Evolutionary conservation across 2,888 invertebrate genomes (phyloP).

Genomic region (Nasonia oneida): DNA sequence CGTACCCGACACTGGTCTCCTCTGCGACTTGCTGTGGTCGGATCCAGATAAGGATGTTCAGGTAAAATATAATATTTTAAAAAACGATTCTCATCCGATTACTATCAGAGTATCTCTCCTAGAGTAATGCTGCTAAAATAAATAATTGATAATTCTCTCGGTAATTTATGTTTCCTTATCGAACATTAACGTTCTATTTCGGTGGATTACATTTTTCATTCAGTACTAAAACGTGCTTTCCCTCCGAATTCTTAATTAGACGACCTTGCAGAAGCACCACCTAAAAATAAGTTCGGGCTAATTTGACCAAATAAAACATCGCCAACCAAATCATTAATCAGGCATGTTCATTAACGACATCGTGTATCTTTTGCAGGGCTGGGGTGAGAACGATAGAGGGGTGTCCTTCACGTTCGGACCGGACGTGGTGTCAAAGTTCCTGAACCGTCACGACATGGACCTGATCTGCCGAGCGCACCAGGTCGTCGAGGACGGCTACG

Average conservation of each 20-base stretch:
- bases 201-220: background rate
- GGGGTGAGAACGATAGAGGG: constrained; percentile 99
- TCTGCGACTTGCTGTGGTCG: constrained; percentile 98
- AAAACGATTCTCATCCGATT: background rate
- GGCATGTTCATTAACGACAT: background rate
- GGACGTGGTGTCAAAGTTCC: constrained; percentile 97
- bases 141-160: background rate
- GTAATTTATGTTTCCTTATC: background rate
- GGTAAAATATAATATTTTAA: constrained; percentile 59
- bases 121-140: background rate
- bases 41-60: constrained; percentile 96
- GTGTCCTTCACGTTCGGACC: constrained; percentile 99
- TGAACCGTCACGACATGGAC: constrained; percentile 97
- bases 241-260: constrained; percentile 13
- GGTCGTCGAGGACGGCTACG: constrained; percentile 99
- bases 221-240: constrained; percentile 16
- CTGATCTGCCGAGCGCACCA: constrained; percentile 97
- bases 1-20: constrained; percentile 97
- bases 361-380: constrained; percentile 81
- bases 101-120: background rate
- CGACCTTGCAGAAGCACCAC: background rate
- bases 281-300: background rate
- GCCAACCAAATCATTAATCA: background rate
- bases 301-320: constrained; percentile 17
- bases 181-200: background rate